Evolutionary conservation across 2,797 vertebrate genomes (phyloP).

Genomic region (Carcharodon carcharias): DNA sequence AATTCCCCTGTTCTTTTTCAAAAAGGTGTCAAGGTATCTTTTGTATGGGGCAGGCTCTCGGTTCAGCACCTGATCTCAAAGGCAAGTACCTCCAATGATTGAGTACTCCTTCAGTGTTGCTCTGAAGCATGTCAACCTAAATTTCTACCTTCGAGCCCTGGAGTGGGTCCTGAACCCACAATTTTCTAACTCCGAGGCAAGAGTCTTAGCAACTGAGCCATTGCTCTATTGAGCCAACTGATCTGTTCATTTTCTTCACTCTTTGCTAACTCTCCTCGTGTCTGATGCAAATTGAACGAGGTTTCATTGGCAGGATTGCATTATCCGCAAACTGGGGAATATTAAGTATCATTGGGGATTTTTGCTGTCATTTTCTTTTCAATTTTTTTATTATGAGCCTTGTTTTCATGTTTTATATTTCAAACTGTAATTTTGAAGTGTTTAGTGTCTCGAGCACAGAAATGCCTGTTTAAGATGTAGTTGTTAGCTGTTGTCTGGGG

Average conservation of each 20-base stretch:
- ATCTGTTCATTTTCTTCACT: neutral
- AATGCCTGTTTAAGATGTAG: neutral
- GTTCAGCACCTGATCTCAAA: too few species aligned
- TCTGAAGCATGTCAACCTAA: too few species aligned
- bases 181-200: neutral
- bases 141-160: too few species aligned
- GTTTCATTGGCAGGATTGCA: neutral
- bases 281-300: neutral
- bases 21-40: too few species aligned
- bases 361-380: neutral
- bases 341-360: neutral
- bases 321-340: too few species aligned
- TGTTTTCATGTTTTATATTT: neutral
- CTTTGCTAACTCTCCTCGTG: neutral
- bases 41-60: too few species aligned
- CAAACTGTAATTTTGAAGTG: neutral
- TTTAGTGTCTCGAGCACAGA: neutral
- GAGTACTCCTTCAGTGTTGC: too few species aligned
- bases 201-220: neutral
- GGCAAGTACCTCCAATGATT: too few species aligned
- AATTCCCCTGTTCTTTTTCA: too few species aligned
- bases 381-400: neutral
- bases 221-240: neutral
- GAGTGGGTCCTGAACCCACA: too few species aligned
- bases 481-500: neutral